A percentile compares a stretch with the other conserved stretches of the same genome.
Evolutionary conservation across 1,140 invertebrate genomes (phyloP).

Genomic region (Solenopsis invicta): DNA sequence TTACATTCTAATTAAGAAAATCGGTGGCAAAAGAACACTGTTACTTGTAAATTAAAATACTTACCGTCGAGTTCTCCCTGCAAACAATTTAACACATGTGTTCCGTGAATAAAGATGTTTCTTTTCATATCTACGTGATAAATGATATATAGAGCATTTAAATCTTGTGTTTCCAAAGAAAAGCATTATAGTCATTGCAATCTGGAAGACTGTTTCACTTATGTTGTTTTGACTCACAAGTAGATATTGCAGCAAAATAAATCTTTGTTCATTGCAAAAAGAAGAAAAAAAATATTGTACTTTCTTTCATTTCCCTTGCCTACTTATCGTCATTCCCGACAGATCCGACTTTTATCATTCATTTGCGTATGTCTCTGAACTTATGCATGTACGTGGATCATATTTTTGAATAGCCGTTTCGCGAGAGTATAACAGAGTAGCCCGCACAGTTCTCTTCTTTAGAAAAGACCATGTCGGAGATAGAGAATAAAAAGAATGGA

Average conservation of each 20-base stretch:
- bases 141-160: constrained; percentile 26
- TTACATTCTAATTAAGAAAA: neutral
- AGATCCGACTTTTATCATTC: constrained; percentile 29
- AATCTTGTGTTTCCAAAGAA: constrained; percentile 17
- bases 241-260: constrained; percentile 84
- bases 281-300: constrained; percentile 77
- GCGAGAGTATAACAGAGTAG: neutral
- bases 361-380: constrained; percentile 11
- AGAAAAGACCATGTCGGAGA: neutral
- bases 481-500: neutral
- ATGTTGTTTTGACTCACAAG: constrained; percentile 77
- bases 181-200: constrained; percentile 34
- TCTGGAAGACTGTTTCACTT: constrained; percentile 69
- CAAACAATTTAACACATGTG: constrained; percentile 9
- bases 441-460: neutral
- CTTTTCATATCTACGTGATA: neutral
- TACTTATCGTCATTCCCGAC: constrained; percentile 62
- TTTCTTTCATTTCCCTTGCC: constrained; percentile 85
- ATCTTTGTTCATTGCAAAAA: constrained; percentile 83
- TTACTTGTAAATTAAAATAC: constrained; percentile 37
- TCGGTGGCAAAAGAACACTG: constrained; percentile 2
- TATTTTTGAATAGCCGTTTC: constrained; percentile 30
- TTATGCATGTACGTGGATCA: constrained; percentile 72
- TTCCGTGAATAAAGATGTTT: constrained; percentile 21
- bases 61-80: constrained; percentile 7